These are phyloP conservation scores for Hafferia zeledoni DNA, from an alignment of 2,797 vertebrate genomes.

Conservation along the genomic window DNA sequence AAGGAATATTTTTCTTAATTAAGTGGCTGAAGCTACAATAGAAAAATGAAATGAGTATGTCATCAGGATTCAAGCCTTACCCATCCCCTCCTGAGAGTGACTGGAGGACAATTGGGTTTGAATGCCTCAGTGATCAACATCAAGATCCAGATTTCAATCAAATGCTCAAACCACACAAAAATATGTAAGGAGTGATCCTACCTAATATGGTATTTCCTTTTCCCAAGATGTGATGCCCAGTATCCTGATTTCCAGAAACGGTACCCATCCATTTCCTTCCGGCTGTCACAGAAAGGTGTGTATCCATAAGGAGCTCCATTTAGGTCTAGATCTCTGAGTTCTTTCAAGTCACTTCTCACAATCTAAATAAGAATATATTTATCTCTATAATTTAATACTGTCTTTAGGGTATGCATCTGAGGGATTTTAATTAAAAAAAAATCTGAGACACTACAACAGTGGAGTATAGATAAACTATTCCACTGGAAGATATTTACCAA, in stretches of 20 bases:
- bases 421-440: neutral
- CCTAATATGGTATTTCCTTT: slow-evolving; percentile 96
- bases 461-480: neutral
- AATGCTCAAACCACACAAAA: neutral
- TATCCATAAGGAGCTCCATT: slow-evolving; percentile 94
- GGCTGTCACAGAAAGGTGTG: slow-evolving; percentile 95
- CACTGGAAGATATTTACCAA: neutral
- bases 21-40: neutral
- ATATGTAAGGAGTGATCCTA: slow-evolving; percentile 3
- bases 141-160: neutral
- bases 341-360: slow-evolving; percentile 92
- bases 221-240: slow-evolving; percentile 92
- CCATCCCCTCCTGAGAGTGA: neutral
- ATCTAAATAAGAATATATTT: slow-evolving; percentile 77
- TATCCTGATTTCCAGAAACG: slow-evolving; percentile 97
- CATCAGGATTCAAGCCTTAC: neutral
- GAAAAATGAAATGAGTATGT: neutral
- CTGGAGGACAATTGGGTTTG: neutral
- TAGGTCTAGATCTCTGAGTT: slow-evolving; percentile 88
- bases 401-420: neutral
- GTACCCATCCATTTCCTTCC: slow-evolving; percentile 94
- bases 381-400: neutral
- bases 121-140: neutral
- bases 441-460: neutral
- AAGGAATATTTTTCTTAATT: neutral